phyloP scores from a whole-genome alignment of 2,113 vertebrate genomes.

The Pipra filicauda region DNA sequence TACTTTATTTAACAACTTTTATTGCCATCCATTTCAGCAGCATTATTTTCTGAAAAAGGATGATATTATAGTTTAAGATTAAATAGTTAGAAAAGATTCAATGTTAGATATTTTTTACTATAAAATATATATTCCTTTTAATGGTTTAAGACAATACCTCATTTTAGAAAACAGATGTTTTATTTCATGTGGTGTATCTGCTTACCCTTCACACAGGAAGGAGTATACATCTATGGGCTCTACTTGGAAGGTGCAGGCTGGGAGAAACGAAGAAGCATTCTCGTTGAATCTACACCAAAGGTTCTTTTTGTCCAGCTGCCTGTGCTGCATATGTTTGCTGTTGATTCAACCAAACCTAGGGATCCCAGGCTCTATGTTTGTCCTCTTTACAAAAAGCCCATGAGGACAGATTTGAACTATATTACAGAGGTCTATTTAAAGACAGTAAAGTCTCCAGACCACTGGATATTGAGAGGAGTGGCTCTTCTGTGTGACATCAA shows the following conservation, averaged over 20 bases:
- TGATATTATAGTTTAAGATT: background rate
- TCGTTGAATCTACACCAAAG: conserved; percentile 75
- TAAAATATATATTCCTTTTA: background rate
- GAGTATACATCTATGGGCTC: conserved; percentile 76
- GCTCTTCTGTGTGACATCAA: conserved; percentile 81
- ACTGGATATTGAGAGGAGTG: conserved; percentile 81
- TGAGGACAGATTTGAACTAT: conserved; percentile 74
- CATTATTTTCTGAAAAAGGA: background rate
- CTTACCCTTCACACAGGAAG: conserved; percentile 67
- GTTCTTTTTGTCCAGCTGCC: conserved; percentile 75
- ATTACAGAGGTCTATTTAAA: conserved; percentile 75
- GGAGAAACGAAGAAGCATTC: conserved; percentile 72
- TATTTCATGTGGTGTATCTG: background rate
- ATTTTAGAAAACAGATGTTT: background rate
- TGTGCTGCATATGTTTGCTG: conserved; percentile 74
- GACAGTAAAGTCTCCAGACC: conserved; percentile 71
- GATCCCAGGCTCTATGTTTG: conserved; percentile 78
- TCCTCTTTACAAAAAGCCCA: conserved; percentile 79
- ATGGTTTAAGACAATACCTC: background rate
- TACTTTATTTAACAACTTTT: background rate
- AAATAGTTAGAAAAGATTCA: background rate
- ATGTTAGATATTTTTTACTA: background rate
- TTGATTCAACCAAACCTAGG: conserved; percentile 68
- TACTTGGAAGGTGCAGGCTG: conserved; percentile 79
- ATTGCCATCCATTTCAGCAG: background rate